These are phyloP conservation scores for Sylvilagus floridanus DNA, from an alignment of 2,797 vertebrate species.

Conservation along the genomic window DNA sequence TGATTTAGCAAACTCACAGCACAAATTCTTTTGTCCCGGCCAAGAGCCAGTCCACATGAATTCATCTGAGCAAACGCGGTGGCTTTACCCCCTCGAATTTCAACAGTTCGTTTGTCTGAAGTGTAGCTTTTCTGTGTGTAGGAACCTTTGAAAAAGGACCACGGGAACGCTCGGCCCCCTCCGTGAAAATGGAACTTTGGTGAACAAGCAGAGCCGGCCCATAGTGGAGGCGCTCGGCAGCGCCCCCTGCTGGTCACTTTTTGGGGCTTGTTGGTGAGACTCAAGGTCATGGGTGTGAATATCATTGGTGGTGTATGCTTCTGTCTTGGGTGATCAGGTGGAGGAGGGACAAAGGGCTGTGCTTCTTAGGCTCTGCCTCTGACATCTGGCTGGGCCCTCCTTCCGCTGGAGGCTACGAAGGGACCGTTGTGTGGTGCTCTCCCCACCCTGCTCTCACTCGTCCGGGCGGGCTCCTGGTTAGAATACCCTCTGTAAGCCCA, in stretches of 20 bases:
- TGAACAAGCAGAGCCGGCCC: neutral
- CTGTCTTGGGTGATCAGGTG: neutral
- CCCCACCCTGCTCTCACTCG: neutral
- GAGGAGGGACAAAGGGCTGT: neutral
- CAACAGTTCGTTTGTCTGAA: neutral
- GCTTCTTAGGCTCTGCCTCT: neutral
- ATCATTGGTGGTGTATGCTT: neutral
- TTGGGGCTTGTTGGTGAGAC: neutral
- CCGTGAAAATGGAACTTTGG: fast-evolving
- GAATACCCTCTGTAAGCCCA: neutral
- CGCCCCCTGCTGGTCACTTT: neutral
- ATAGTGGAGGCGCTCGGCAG: fast-evolving
- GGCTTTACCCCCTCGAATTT: neutral
- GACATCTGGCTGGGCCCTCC: neutral
- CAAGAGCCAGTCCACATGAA: neutral
- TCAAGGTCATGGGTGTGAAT: neutral
- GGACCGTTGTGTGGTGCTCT: neutral
- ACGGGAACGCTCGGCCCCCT: neutral
- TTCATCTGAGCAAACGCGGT: neutral
- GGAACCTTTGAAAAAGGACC: conserved; percentile 2
- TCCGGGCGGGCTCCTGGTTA: neutral
- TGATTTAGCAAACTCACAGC: neutral
- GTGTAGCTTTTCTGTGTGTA: neutral
- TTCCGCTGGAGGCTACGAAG: neutral
- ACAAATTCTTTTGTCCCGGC: neutral